A percentile compares a stretch with the other conserved stretches of the same genome.
Conservation (phyloP, 2,797 vertebrate genomes). For the Leptodactylus fallax region DNA sequence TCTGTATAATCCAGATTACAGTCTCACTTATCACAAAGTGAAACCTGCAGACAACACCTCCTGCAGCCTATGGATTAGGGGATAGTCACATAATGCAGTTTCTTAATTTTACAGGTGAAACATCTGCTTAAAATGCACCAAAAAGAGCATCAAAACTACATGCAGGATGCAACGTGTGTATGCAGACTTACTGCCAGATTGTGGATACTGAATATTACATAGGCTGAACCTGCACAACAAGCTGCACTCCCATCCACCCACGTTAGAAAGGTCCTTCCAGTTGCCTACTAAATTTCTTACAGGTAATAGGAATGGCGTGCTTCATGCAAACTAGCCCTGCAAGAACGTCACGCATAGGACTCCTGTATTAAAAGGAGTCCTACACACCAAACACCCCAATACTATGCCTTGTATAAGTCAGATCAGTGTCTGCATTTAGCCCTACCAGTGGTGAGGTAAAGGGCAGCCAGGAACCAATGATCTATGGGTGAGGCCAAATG, state of each 20-base stretch:
- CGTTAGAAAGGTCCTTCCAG: neutral
- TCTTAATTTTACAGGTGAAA: no score
- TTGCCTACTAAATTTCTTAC: neutral
- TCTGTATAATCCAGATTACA: neutral
- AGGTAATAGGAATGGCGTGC: neutral
- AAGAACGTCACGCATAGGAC: no score
- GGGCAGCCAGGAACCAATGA: no score
- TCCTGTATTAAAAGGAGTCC: no score
- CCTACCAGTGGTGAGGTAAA: no score
- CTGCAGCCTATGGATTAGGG: neutral
- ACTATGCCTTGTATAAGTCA: neutral
- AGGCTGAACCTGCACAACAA: neutral
- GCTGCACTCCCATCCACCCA: neutral
- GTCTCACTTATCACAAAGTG: neutral
- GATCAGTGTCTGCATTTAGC: no score
- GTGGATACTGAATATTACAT: neutral
- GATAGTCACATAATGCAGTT: no score
- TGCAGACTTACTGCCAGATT: neutral
- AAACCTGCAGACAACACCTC: neutral
- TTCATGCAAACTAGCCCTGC: neutral
- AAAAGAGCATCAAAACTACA: no score
- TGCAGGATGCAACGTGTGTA: no score
- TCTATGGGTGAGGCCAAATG: neutral
- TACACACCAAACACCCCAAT: neutral
- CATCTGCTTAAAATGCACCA: no score